Evolutionary conservation across 30 jellyfish, hydroid and myxozoan genomes (phyloP), one percentile per base, ranked within the genome.

Genomic region (Phacellophora camtschatica): DNA sequence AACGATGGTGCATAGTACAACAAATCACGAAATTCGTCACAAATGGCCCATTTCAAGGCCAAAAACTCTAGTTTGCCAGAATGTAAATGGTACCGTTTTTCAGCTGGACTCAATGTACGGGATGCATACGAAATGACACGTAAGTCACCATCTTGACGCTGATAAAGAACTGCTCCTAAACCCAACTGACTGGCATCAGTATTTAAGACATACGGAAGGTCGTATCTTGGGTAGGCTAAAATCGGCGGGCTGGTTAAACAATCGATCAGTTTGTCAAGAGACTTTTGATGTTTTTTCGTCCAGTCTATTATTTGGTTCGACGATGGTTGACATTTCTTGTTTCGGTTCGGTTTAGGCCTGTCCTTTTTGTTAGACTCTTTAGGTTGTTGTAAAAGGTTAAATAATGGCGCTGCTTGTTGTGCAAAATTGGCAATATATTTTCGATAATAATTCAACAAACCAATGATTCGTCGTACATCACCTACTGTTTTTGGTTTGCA

Each of bases 31-130:
- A 76, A 76, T 27, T 55, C 23, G 23, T 76, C 88, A 43, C 82
- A 53, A 2, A 76, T 45, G 5, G 88, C 81, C 85, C 88, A 76
- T 27, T 76, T 76, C 35, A 76, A 48, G 4, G 88, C 88, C 23
- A 76, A 35, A 24, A 76, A 76, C 31, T 76, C 88, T 39, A 76
- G 43, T 28, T 55, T 76, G 11, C 82, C 81, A 7, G 29, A 13
- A 76, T 76, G 88, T 34, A 68, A 49, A 28, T 50, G 53, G 54
- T 76, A 55, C 9, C 25, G 4, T 67, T 58, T 76, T 36, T 76
- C 88, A 2, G 84, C 66, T n/a, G 68, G 59, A 13, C 67, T 9
- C 39, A 76, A 33, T 34, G 82, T 31, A 6, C 82, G 10, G 2
- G 82, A 53, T 2, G 88, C 88, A 55, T 76, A 55, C 3, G 66